A percentile compares a stretch with the other conserved stretches of the same genome.
Evolutionary conservation across 2,113 vertebrate genomes (phyloP).

Genomic region (Zosterops hypoxanthus): DNA sequence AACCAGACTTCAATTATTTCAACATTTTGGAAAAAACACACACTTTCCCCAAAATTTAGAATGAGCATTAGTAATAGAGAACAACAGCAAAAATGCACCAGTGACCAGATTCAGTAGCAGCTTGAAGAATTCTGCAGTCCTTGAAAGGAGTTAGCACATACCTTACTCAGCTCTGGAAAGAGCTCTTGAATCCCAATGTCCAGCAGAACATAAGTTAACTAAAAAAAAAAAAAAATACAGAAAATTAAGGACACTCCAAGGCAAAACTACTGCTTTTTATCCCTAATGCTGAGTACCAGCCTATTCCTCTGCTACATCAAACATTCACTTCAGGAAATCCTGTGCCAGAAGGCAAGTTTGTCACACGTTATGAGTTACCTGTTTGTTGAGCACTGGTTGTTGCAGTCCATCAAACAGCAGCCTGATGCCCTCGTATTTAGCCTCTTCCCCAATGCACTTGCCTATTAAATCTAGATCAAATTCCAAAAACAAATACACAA

Average conservation of each 20-base stretch:
- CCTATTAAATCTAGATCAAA: constrained; percentile 82
- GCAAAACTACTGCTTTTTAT: background rate
- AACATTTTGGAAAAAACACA: background rate
- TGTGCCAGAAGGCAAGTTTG: background rate
- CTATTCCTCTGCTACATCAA: background rate
- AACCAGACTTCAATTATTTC: background rate
- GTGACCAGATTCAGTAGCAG: background rate
- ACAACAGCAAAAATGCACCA: background rate
- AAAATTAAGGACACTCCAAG: background rate
- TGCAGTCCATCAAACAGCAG: constrained; percentile 91
- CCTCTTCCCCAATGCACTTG: constrained; percentile 89
- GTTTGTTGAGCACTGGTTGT: constrained; percentile 97
- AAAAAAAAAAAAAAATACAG: constrained; percentile 35
- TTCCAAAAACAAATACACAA: background rate
- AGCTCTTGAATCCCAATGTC: constrained; percentile 92
- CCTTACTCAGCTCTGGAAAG: constrained; percentile 91
- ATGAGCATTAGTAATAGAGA: background rate
- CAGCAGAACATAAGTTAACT: constrained; percentile 93
- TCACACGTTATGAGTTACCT: constrained; percentile 70
- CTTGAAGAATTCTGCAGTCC: background rate
- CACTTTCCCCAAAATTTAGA: background rate
- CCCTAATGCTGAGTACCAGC: background rate
- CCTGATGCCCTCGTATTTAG: constrained; percentile 86
- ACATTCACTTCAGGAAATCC: background rate
- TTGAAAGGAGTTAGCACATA: constrained; percentile 7